phyloP scores from a whole-genome alignment of 64 coral and sea anemone genomes.

The Montipora foliosa region DNA sequence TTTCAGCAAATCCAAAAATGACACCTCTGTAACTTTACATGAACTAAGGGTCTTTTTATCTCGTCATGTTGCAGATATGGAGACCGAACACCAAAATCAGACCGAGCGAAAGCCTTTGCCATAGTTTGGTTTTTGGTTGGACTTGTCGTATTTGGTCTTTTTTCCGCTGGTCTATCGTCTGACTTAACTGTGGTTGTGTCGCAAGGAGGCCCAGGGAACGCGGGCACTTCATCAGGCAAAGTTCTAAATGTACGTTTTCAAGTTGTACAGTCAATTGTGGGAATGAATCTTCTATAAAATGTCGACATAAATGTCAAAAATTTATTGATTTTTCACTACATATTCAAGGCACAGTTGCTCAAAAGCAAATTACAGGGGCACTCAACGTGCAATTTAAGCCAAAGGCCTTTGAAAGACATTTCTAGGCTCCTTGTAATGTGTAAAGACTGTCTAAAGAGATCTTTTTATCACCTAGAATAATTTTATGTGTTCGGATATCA shows the following conservation, averaged over 20 bases:
- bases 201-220: not conserved
- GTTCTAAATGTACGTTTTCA: not conserved
- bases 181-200: constrained; percentile 41
- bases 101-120: constrained; percentile 66
- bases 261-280: no score
- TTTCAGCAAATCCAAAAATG: not conserved
- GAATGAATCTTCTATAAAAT: no score
- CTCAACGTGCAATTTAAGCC: no score
- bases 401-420: no score
- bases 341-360: no score
- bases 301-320: no score
- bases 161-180: constrained; percentile 71
- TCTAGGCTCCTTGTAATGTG: no score
- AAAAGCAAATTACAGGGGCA: no score
- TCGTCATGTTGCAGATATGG: constrained; percentile 73
- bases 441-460: no score
- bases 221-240: not conserved
- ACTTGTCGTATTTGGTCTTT: constrained; percentile 77
- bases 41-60: not conserved
- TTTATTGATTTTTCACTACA: no score
- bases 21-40: not conserved
- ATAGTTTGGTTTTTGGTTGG: constrained; percentile 90
- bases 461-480: no score
- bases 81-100: constrained; percentile 91
- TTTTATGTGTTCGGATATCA: no score